These are phyloP conservation scores for Eulemur rubriventer DNA, from an alignment of 2,797 vertebrate genomes.

Conservation along the genomic window DNA sequence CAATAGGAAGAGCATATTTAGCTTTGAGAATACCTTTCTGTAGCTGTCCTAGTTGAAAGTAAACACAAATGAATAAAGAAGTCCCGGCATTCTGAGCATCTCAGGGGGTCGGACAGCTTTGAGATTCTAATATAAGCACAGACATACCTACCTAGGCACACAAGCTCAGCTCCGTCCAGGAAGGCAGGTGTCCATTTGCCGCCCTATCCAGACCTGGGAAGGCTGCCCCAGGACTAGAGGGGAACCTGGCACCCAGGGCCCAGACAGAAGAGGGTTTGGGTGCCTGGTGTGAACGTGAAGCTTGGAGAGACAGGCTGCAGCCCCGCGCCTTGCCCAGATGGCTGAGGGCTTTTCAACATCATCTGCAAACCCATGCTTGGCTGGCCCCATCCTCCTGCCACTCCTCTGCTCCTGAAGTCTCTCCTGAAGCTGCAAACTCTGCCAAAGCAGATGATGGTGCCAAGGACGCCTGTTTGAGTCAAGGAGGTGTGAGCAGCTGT, in stretches of 20 bases:
- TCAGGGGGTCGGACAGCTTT: neutral
- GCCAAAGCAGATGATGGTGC: neutral
- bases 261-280: fast-evolving
- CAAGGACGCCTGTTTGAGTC: neutral
- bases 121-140: neutral
- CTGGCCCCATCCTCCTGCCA: fast-evolving
- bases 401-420: neutral
- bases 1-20: neutral
- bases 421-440: neutral
- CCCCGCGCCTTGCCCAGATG: fast-evolving
- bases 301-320: neutral
- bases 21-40: neutral
- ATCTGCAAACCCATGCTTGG: fast-evolving
- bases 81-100: neutral
- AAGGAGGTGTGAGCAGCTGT: fast-evolving
- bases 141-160: neutral
- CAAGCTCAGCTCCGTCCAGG: neutral
- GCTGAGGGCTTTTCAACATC: neutral
- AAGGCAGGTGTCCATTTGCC: neutral
- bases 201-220: no score
- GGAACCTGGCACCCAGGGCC: neutral
- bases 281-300: neutral
- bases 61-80: neutral
- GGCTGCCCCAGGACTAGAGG: fast-evolving
- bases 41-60: neutral